Conservation (phyloP, 1,140 invertebrate genomes). For the Trachymyrmex septentrionalis region DNA sequence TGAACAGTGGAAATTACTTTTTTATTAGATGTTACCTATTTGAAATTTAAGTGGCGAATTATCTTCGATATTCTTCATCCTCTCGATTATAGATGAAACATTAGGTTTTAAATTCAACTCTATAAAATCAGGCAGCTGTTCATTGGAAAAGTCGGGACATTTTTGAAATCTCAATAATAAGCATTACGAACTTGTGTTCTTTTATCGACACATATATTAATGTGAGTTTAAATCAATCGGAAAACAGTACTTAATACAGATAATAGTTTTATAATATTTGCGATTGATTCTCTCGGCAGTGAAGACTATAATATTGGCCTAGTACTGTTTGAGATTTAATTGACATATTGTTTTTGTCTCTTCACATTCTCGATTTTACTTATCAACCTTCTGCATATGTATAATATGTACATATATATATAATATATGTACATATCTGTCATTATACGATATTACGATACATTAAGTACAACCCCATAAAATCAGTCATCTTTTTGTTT, state of each 20-base stretch:
- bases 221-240: neutral
- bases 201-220: neutral
- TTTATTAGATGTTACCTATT: neutral
- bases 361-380: neutral
- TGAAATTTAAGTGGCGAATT: neutral
- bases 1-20: neutral
- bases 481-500: neutral
- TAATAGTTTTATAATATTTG: neutral
- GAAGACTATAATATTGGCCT: neutral
- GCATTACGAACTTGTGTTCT: too few species aligned
- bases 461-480: neutral
- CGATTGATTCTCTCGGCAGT: neutral
- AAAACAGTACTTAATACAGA: neutral
- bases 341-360: neutral
- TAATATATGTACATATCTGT: too few species aligned
- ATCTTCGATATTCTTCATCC: too few species aligned
- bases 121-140: too few species aligned
- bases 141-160: too few species aligned
- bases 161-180: too few species aligned
- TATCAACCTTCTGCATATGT: neutral
- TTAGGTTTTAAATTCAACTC: too few species aligned
- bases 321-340: neutral
- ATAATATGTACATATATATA: neutral
- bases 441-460: too few species aligned
- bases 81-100: too few species aligned